Percentiles rank a stretch among this genome's conserved stretches.
phyloP scores from a whole-genome alignment of 1,140 invertebrate species.

The Sinonovacula constricta region DNA sequence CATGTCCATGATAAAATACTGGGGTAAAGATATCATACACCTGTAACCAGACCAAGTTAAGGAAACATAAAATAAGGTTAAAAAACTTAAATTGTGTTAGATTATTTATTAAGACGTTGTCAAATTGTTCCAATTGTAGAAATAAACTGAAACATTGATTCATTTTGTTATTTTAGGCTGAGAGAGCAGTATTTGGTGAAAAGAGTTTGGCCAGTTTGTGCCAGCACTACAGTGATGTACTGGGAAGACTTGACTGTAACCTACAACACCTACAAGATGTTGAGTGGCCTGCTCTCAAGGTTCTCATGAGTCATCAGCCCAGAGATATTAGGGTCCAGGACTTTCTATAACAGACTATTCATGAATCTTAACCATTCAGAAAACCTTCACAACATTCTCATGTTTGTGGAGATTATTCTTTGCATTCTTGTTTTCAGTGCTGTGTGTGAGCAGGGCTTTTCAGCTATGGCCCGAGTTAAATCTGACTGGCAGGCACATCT shows the following conservation, averaged over 20 bases:
- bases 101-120: too few species aligned
- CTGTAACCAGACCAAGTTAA: too few species aligned
- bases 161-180: too few species aligned
- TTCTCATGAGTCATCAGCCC: slow-evolving; percentile 15
- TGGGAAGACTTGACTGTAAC: slow-evolving; percentile 28
- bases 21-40: too few species aligned
- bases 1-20: too few species aligned
- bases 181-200: slow-evolving; percentile 20
- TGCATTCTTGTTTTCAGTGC: too few species aligned
- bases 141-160: too few species aligned
- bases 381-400: slow-evolving; percentile 21
- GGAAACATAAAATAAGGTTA: too few species aligned
- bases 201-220: slow-evolving; percentile 3
- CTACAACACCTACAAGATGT: slow-evolving; percentile 16
- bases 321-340: neutral
- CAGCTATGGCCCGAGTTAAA: slow-evolving; percentile 17
- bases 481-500: too few species aligned
- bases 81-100: too few species aligned
- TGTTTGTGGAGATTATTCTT: slow-evolving; percentile 21
- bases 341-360: slow-evolving; percentile 33
- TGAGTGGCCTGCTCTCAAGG: slow-evolving; percentile 34
- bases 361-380: slow-evolving; percentile 30
- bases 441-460: slow-evolving; percentile 32
- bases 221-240: slow-evolving; percentile 12
- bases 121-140: too few species aligned